These are phyloP conservation scores for Lasiurus cinereus DNA, from an alignment of 2,113 vertebrate species.

Conservation along the genomic window DNA sequence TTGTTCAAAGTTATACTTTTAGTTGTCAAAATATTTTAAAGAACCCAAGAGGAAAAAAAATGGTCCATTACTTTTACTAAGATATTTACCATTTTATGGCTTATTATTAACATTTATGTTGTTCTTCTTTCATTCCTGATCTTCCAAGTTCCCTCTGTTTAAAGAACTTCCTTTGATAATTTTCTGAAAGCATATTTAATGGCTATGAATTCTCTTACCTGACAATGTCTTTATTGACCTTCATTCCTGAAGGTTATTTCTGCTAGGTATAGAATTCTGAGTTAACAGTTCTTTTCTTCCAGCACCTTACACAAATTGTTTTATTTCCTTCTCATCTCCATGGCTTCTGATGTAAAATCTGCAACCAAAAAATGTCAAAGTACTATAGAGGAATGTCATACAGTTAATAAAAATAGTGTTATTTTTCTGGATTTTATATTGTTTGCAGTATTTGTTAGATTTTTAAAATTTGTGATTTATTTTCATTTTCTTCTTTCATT, in stretches of 20 bases:
- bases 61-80: background rate
- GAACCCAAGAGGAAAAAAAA: constrained; percentile 18
- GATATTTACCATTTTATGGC: background rate
- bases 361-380: background rate
- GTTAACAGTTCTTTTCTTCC: background rate
- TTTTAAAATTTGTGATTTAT: background rate
- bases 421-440: constrained; percentile 43
- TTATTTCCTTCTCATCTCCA: background rate
- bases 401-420: background rate
- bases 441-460: background rate
- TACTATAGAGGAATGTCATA: background rate
- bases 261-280: background rate
- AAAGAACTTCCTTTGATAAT: background rate
- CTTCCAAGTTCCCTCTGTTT: background rate
- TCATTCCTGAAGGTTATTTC: background rate
- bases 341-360: constrained; percentile 14
- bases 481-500: constrained; percentile 27
- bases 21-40: constrained; percentile 13
- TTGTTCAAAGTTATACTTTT: background rate
- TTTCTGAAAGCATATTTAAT: background rate
- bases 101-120: background rate
- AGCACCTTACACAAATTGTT: background rate
- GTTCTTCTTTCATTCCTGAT: background rate
- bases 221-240: background rate
- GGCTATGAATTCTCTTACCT: background rate